Percentiles rank a stretch among this genome's conserved stretches.
Conservation (phyloP, 2,113 vertebrate genomes). For the Salvator merianae region DNA sequence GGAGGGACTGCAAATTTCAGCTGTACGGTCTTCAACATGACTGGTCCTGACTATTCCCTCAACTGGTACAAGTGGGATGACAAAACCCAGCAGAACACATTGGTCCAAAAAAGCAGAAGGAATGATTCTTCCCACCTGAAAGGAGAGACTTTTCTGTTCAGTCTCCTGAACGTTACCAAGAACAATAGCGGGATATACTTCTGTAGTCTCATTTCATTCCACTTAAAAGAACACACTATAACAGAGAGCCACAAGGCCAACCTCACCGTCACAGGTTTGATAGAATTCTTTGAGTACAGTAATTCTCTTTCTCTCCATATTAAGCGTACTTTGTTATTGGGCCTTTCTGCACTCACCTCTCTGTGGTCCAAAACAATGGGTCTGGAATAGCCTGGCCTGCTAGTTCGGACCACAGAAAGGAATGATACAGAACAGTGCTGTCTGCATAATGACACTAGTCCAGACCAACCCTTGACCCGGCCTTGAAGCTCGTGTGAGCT, state of each 20-base stretch:
- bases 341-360: too few relatives aligned
- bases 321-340: too few relatives aligned
- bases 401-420: too few relatives aligned
- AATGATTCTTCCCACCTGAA: constrained; percentile 7
- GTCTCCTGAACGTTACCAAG: constrained; percentile 55
- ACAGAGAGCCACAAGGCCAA: constrained; percentile 47
- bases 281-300: accelerated
- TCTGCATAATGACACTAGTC: too few relatives aligned
- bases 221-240: background rate
- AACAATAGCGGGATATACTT: constrained; percentile 65
- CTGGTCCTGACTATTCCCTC: background rate
- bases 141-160: constrained; percentile 27
- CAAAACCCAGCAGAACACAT: background rate
- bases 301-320: too few relatives aligned
- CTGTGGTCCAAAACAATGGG: too few relatives aligned
- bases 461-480: too few relatives aligned
- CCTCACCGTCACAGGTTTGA: constrained; percentile 69
- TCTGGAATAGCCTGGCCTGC: too few relatives aligned
- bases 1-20: constrained; percentile 56
- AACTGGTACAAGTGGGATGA: constrained; percentile 59
- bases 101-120: background rate
- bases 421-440: too few relatives aligned
- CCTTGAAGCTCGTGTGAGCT: too few relatives aligned
- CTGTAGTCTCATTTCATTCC: constrained; percentile 51
- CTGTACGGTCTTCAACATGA: constrained; percentile 58